Percentiles rank a stretch among this genome's conserved stretches.
Conservation (phyloP, 2,888 invertebrate species). For the Campopleginae sp. region DNA sequence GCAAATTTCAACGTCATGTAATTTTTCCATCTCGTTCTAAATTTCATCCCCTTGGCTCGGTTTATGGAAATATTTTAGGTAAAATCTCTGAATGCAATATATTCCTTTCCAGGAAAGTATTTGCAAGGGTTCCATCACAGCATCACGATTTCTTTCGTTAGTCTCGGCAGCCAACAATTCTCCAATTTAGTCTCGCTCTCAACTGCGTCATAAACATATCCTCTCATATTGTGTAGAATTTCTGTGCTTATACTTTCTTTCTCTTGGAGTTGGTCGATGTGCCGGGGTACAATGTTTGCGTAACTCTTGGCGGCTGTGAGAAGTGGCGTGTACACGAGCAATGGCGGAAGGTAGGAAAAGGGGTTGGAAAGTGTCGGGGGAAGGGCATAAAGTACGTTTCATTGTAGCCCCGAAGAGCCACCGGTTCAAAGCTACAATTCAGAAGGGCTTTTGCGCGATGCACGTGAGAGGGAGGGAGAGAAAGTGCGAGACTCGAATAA, state of each 20-base stretch:
- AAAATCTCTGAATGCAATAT: neutral
- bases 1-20: too few relatives aligned
- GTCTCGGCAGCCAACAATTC: neutral
- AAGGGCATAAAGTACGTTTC: slow-evolving; percentile 60
- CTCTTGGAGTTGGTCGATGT: slow-evolving; percentile 10
- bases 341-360: neutral
- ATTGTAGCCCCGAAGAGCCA: slow-evolving; percentile 61
- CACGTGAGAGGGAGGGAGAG: slow-evolving; percentile 34
- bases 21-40: too few relatives aligned
- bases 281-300: slow-evolving; percentile 43
- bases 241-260: slow-evolving; percentile 28
- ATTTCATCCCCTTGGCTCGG: neutral
- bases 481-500: slow-evolving; percentile 53
- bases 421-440: slow-evolving; percentile 65
- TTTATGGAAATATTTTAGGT: neutral
- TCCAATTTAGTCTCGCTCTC: slow-evolving; percentile 44
- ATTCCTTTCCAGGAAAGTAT: neutral
- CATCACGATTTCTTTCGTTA: slow-evolving; percentile 13
- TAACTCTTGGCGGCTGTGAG: slow-evolving; percentile 22
- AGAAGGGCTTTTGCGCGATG: slow-evolving; percentile 49
- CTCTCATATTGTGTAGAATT: slow-evolving; percentile 52
- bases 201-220: slow-evolving; percentile 59
- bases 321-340: slow-evolving; percentile 12
- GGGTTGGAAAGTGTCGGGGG: slow-evolving; percentile 31
- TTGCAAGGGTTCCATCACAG: slow-evolving; percentile 38